Evolutionary conservation across 2,888 invertebrate genomes (phyloP).

Genomic region (Ennomos erosarius): DNA sequence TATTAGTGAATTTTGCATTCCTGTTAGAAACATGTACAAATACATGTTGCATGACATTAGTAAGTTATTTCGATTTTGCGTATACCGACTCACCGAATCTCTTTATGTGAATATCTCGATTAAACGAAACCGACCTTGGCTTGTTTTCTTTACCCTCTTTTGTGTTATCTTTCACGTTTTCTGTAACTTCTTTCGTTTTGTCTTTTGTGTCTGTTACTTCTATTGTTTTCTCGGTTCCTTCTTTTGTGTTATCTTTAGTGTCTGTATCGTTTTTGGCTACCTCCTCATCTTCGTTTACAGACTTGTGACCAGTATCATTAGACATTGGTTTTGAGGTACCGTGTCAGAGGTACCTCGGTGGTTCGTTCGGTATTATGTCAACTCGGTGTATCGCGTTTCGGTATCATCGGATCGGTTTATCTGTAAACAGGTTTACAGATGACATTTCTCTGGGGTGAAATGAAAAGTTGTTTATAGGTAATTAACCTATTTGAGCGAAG

Average conservation of each 20-base stretch:
- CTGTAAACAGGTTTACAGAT: slow-evolving; percentile 58
- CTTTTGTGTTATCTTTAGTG: slow-evolving; percentile 18
- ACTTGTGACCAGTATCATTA: slow-evolving; percentile 73
- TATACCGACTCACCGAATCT: slow-evolving; percentile 90
- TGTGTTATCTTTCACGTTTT: slow-evolving; percentile 61
- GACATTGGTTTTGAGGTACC: slow-evolving; percentile 80
- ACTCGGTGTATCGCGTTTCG: slow-evolving; percentile 60
- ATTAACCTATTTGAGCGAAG: not conserved
- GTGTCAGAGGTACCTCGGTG: slow-evolving; percentile 63
- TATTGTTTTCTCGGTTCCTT: slow-evolving; percentile 15
- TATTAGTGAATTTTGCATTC: slow-evolving; percentile 27
- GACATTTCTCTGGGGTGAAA: not conserved
- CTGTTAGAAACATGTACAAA: slow-evolving; percentile 22
- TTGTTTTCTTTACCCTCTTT: slow-evolving; percentile 65
- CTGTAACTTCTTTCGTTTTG: slow-evolving; percentile 14
- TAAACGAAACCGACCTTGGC: slow-evolving; percentile 92
- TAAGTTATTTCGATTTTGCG: slow-evolving; percentile 23
- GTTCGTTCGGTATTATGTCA: slow-evolving; percentile 53
- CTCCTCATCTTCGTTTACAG: slow-evolving; percentile 74
- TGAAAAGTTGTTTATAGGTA: not conserved
- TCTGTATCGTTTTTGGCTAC: slow-evolving; percentile 44
- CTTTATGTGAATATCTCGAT: slow-evolving; percentile 95
- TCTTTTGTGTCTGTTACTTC: slow-evolving; percentile 22
- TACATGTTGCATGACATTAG: slow-evolving; percentile 23
- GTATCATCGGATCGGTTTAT: slow-evolving; percentile 73